Evolutionary conservation across 2,113 vertebrate genomes (phyloP).

Genomic region (Nannospalax galili): DNA sequence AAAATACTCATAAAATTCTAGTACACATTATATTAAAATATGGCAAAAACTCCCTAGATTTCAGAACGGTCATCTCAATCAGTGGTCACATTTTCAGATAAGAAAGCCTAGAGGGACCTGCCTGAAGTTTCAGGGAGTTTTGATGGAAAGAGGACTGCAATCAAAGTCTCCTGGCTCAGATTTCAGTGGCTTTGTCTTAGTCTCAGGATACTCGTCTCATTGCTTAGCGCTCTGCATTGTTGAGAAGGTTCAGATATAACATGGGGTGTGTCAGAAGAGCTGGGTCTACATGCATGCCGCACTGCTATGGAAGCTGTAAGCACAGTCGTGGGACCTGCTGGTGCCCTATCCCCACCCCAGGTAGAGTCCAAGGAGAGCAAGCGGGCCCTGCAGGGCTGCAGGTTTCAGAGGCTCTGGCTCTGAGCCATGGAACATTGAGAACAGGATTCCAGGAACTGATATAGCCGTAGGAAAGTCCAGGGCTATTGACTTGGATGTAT

Average conservation of each 20-base stretch:
- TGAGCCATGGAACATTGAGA: not conserved
- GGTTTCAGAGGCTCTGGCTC: not conserved
- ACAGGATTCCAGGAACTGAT: too few relatives aligned
- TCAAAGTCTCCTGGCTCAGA: not conserved
- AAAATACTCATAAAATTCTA: slow-evolving; percentile 20
- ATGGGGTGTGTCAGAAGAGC: accelerated
- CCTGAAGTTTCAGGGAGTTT: not conserved
- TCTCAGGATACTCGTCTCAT: not conserved
- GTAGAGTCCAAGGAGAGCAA: not conserved
- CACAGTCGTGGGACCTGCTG: not conserved
- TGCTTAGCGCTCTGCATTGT: not conserved
- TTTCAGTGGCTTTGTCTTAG: not conserved
- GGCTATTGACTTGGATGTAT: not conserved
- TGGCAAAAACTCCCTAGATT: not conserved
- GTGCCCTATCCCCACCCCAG: not conserved
- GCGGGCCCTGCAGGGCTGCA: accelerated
- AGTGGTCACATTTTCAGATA: not conserved
- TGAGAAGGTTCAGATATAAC: not conserved
- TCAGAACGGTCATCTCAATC: not conserved
- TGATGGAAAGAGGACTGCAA: too few relatives aligned
- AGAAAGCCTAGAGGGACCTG: not conserved
- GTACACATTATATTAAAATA: not conserved
- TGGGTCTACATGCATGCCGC: not conserved
- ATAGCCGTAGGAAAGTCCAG: not conserved
- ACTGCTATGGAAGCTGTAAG: not conserved